phyloP scores from a whole-genome alignment of 2,888 invertebrate genomes.

The Melipona beecheii region DNA sequence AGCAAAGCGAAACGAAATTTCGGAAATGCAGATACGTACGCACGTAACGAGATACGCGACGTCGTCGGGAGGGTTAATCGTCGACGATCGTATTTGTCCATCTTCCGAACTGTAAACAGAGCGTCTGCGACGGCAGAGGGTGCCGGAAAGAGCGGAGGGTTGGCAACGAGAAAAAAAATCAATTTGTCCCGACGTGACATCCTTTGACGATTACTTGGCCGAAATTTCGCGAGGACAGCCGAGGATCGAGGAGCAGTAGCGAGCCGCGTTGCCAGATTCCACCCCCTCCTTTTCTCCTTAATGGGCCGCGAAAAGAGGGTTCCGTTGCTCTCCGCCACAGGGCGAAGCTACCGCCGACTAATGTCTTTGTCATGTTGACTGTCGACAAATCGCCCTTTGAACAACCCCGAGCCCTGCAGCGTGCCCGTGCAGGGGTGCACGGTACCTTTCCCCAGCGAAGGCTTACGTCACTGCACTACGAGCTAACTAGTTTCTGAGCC shows the following conservation, averaged over 20 bases:
- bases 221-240: slow-evolving; percentile 75
- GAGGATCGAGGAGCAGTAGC: neutral
- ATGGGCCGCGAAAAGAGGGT: slow-evolving; percentile 71
- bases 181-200: slow-evolving; percentile 79
- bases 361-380: slow-evolving; percentile 83
- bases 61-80: neutral
- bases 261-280: neutral
- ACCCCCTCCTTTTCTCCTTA: slow-evolving; percentile 62
- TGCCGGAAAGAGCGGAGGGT: neutral
- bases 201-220: slow-evolving; percentile 79
- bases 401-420: slow-evolving; percentile 53
- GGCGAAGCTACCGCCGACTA: slow-evolving; percentile 67
- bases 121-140: neutral
- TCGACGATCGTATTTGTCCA: slow-evolving; percentile 44
- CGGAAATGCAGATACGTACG: too few species aligned
- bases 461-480: slow-evolving; percentile 50
- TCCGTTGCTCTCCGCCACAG: slow-evolving; percentile 28
- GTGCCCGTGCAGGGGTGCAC: slow-evolving; percentile 21
- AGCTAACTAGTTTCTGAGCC: slow-evolving; percentile 40
- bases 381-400: slow-evolving; percentile 82
- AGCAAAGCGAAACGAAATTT: too few species aligned
- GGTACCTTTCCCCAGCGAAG: slow-evolving; percentile 21
- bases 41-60: too few species aligned
- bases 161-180: slow-evolving; percentile 71
- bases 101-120: slow-evolving; percentile 6